Base-by-base conservation (phyloP, 2,797 vertebrate genomes). In the Rallus crepitans region DNA sequence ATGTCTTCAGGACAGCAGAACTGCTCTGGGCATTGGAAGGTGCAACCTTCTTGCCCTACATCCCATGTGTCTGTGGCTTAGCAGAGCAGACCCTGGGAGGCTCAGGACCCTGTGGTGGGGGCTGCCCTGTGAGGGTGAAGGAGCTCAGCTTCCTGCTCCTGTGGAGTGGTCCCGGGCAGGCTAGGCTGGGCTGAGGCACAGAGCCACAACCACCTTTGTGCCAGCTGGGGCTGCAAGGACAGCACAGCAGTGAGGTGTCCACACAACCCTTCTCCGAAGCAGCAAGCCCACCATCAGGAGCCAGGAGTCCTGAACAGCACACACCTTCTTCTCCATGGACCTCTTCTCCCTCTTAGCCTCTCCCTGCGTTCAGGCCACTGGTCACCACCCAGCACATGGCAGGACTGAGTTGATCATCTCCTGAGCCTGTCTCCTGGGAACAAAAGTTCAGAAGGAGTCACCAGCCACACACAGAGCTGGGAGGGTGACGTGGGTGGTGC, bases 101-200 rank as follows among this genome's bases (percentile, higher is more conserved):
- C 27, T 52, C 63, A 68, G 87, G 42, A 30, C 25, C 35, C 19
- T 0, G 0, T 4, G 12, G 12, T 1, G 1, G 40, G 64, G 64
- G 30, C 40, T 35, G 24, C 24, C 15, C 65, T 72, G 45, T 0
- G 0, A 33, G 6, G 7, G 23, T 2, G 1, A 31, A 83, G 24
- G 27, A 48, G 15, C 47, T 27, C 23, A 0, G 0, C 33, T 57
- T 23, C 3, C 7, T 12, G 60, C 42, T 30, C 24, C 27, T 0
- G 0, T 25, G 5, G 11, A 40, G 52, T 4, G 2, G 33, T 45
- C 45, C 65, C 55, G 69, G 48, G n/a, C 47, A 23, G 71, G 42
- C n/a, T 55, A 64, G 64, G 59, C 16, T 47, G 45, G 20, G 40
- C 40, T 42, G 45, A 47, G 45, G 45, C 20, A 27, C 2, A 1